These are phyloP conservation scores for Caenorhabditis sinica DNA, from an alignment of 2,888 invertebrate species.

Conservation along the genomic window DNA sequence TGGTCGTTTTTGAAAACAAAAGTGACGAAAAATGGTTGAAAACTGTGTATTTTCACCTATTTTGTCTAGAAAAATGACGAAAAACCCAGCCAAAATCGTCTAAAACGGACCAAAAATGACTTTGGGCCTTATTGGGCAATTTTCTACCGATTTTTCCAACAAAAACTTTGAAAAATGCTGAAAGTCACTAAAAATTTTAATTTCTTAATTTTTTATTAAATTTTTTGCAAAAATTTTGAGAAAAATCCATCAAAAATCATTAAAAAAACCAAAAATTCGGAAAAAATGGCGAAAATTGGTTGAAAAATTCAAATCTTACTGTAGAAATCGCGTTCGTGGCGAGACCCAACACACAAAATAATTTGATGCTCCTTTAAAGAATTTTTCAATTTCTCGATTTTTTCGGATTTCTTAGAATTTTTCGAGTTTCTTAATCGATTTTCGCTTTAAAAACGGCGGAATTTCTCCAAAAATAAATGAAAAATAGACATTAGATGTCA, in stretches of 20 bases:
- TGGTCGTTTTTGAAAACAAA: too few relatives aligned
- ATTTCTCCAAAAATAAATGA: neutral
- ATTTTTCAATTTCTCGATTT: neutral
- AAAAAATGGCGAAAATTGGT: too few relatives aligned
- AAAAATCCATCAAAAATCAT: neutral
- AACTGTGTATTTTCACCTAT: too few relatives aligned
- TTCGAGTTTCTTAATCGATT: neutral
- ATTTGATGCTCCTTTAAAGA: constrained; percentile 27
- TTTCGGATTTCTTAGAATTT: constrained; percentile 3
- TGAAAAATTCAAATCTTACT: constrained; percentile 8
- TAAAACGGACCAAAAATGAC: too few relatives aligned
- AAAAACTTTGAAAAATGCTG: too few relatives aligned
- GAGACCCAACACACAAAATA: constrained; percentile 9
- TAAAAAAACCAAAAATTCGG: constrained; percentile 3
- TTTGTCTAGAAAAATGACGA: too few relatives aligned
- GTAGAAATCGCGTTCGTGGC: constrained; percentile 10
- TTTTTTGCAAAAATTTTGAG: constrained; percentile 1
- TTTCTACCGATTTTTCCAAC: too few relatives aligned
- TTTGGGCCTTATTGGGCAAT: too few relatives aligned
- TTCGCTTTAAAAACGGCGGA: neutral
- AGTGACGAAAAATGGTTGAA: too few relatives aligned
- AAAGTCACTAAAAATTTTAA: neutral
- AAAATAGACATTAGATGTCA: neutral
- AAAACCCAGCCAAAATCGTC: too few relatives aligned
- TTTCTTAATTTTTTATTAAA: neutral